Conservation (phyloP, 2,797 vertebrate genomes). For the Crocidura indochinensis region DNA sequence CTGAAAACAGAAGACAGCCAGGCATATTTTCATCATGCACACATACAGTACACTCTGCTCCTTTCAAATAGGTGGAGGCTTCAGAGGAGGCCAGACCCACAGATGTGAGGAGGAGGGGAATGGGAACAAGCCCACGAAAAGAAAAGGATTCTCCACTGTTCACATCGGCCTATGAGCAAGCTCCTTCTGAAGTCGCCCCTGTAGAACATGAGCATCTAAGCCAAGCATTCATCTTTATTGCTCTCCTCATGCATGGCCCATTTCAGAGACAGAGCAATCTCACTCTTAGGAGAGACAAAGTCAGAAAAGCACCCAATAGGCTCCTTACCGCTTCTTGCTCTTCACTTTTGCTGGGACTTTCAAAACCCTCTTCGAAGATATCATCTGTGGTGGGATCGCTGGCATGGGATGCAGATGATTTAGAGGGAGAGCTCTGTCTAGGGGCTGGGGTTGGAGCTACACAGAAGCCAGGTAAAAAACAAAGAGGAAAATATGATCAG, state of each 20-base stretch:
- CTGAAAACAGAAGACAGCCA: constrained; percentile 87
- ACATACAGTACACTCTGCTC: constrained; percentile 62
- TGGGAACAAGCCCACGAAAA: background rate
- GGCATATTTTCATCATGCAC: constrained; percentile 88
- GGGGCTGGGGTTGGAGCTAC: constrained; percentile 98
- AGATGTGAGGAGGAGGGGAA: background rate
- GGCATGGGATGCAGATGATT: constrained; percentile 96
- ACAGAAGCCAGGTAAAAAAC: constrained; percentile 58
- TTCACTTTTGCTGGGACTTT: constrained; percentile 98
- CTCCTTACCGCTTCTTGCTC: constrained; percentile 97
- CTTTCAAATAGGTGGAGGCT: constrained; percentile 30
- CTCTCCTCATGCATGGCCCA: background rate
- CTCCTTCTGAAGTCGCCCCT: background rate
- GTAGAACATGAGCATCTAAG: background rate
- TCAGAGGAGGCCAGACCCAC: background rate
- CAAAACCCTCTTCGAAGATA: constrained; percentile 97
- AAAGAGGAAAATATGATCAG: background rate
- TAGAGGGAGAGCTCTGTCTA: constrained; percentile 97
- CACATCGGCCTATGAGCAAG: constrained; percentile 7
- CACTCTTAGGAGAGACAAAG: constrained; percentile 7
- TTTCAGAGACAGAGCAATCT: background rate
- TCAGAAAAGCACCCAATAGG: background rate
- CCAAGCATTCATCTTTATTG: background rate
- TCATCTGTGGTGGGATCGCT: constrained; percentile 95
- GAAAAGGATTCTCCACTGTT: constrained; percentile 32